Conservation (phyloP, 1,140 invertebrate species). For the Bradysia coprophila region DNA sequence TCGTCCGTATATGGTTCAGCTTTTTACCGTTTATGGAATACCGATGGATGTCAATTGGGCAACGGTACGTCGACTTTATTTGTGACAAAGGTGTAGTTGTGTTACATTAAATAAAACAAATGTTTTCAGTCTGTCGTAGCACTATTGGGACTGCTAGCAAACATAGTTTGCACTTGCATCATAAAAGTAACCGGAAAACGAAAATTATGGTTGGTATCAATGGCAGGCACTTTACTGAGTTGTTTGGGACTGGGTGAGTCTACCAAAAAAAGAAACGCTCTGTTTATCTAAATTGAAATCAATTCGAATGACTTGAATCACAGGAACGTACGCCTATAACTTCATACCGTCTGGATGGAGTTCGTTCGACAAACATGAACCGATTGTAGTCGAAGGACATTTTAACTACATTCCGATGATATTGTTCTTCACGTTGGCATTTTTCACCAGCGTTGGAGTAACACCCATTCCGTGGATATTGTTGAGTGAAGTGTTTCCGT, state of each 20-base stretch:
- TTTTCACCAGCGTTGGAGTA: slow-evolving; percentile 7
- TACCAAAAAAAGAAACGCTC: no score
- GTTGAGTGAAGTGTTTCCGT: slow-evolving; percentile 26
- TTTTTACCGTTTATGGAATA: slow-evolving; percentile 27
- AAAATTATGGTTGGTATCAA: slow-evolving; percentile 15
- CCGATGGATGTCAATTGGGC: slow-evolving; percentile 25
- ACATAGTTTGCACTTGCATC: slow-evolving; percentile 7
- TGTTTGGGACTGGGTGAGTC: neutral
- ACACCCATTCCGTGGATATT: slow-evolving; percentile 26
- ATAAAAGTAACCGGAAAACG: slow-evolving; percentile 19
- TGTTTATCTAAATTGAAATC: neutral
- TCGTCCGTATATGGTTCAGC: slow-evolving; percentile 36
- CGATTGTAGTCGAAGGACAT: neutral
- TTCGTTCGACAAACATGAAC: neutral
- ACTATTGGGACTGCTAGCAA: slow-evolving; percentile 1
- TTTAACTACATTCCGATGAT: slow-evolving; percentile 6
- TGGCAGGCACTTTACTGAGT: neutral
- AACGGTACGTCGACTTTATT: slow-evolving; percentile 24
- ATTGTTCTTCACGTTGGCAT: slow-evolving; percentile 6
- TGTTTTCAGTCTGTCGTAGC: no score
- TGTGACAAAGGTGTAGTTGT: no score
- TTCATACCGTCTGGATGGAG: neutral
- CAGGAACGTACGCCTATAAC: neutral
- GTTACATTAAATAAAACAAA: no score
- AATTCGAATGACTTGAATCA: slow-evolving; percentile 24